Conservation (phyloP, 2,113 vertebrate species). For the Hippolais icterina region DNA sequence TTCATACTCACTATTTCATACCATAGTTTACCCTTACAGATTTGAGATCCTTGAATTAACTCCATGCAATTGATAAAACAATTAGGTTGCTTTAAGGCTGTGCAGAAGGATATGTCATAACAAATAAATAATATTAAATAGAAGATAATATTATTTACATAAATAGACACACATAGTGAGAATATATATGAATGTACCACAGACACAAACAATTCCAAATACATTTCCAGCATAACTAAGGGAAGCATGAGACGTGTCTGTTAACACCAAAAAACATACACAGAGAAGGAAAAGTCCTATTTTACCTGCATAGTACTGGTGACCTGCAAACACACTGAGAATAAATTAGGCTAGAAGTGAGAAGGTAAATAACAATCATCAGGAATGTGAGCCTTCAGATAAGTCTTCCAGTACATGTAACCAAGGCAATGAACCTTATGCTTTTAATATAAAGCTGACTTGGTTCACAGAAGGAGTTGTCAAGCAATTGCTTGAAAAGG, state of each 20-base stretch:
- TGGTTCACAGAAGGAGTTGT: background rate
- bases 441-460: conserved; percentile 4
- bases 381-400: background rate
- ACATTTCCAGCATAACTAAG: background rate
- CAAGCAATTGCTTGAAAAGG: background rate
- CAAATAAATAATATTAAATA: background rate
- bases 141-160: background rate
- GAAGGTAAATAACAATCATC: background rate
- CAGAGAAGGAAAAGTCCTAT: background rate
- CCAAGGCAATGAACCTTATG: conserved; percentile 24
- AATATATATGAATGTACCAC: background rate
- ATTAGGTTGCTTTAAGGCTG: background rate
- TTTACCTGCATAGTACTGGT: background rate
- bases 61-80: background rate
- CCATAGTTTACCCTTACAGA: background rate
- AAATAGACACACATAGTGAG: background rate
- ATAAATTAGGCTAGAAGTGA: conserved; percentile 10
- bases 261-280: background rate
- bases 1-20: background rate
- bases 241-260: background rate
- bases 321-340: conserved; percentile 6
- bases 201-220: conserved; percentile 19
- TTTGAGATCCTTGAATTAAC: background rate
- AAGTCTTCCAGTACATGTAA: background rate
- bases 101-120: background rate